Base-by-base conservation (phyloP, 1,140 invertebrate species). In the Stegodyphus dumicola region DNA sequence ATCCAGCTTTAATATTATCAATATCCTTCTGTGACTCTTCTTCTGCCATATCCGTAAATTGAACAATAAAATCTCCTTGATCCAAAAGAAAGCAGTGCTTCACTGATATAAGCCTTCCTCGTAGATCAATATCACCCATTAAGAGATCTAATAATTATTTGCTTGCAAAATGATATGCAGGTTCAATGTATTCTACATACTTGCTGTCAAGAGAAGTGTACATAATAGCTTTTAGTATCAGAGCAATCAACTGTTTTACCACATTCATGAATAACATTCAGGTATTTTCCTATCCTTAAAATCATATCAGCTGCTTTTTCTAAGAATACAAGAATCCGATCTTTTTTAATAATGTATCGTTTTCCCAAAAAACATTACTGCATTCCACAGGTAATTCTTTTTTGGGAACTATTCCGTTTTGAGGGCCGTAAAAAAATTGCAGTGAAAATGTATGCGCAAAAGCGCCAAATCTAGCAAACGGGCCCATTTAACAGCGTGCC, bases 291-390 rank as follows among this genome's bases (percentile, higher is more conserved):
- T 88, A 97, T 97, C 87, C 96, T 93, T 6, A 99, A 91, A 89
- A 99, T 97, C 87, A 96, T 96, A 89, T 97, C 95, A 52, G 95
- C 93, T 65, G 96, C 93, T 88, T 94, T 93, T 87, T 94, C 94
- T 0, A 99, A 91, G 90, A 99, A 99, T 66, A 94, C 93, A 15
- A 97, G 97, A 83, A 97, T 96, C 87, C 94, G 93, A 87, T 97
- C 95, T 71, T 93, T 90, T 87, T 95, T 93, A 78, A 97, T 93
- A 6, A 94, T 94, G 89, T 98, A 98, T 71, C 97, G 93, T 97
- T 96, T 89, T 97, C 96, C 98, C 98, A 99, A 90, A n/a, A n/a
- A n/a, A n/a, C n/a, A n/a, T n/a, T n/a, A n/a, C n/a, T 96, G 93
- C 88, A 94, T 93, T 91, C 95, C 95, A 69, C 95, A n/a, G n/a